These are phyloP conservation scores for Tetramorium bicarinatum DNA, from an alignment of 2,888 invertebrate species.

Conservation along the genomic window DNA sequence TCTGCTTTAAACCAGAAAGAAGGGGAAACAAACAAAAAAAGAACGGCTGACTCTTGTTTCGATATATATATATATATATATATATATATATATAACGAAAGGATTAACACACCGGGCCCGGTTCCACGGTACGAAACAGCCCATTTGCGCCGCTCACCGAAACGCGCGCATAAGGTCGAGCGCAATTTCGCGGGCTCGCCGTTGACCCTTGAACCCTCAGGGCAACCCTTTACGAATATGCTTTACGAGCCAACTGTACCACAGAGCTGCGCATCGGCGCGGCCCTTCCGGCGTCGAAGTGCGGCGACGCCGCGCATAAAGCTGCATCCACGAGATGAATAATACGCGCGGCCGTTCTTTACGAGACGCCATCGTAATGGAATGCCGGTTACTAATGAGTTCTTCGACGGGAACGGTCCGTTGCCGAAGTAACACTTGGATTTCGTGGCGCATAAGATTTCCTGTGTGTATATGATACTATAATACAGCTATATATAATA, in stretches of 20 bases:
- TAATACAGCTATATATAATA: not conserved
- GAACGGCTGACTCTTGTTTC: not conserved
- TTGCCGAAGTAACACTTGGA: conserved; percentile 59
- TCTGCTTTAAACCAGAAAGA: not conserved
- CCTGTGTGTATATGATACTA: not conserved
- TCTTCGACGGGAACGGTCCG: conserved; percentile 60
- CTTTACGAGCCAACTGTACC: conserved; percentile 76
- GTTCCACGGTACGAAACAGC: conserved; percentile 36
- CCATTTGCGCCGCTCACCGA: conserved; percentile 34
- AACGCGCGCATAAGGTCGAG: conserved; percentile 27
- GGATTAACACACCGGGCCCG: conserved; percentile 33
- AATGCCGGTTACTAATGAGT: conserved; percentile 84
- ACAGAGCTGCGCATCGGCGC: conserved; percentile 64
- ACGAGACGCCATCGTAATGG: conserved; percentile 82
- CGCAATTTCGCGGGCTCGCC: conserved; percentile 53
- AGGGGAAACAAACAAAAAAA: not conserved
- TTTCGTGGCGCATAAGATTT: conserved; percentile 1
- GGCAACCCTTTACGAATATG: conserved; percentile 77
- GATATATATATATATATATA: not conserved
- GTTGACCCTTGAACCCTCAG: conserved; percentile 60
- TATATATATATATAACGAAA: conserved; percentile 18
- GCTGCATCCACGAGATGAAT: conserved; percentile 39
- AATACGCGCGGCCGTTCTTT: conserved; percentile 79
- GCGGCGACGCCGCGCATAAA: conserved; percentile 37
- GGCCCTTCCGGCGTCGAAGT: conserved; percentile 35